Base-by-base conservation (phyloP, 2,888 invertebrate genomes). In the Diarsia mendica region DNA sequence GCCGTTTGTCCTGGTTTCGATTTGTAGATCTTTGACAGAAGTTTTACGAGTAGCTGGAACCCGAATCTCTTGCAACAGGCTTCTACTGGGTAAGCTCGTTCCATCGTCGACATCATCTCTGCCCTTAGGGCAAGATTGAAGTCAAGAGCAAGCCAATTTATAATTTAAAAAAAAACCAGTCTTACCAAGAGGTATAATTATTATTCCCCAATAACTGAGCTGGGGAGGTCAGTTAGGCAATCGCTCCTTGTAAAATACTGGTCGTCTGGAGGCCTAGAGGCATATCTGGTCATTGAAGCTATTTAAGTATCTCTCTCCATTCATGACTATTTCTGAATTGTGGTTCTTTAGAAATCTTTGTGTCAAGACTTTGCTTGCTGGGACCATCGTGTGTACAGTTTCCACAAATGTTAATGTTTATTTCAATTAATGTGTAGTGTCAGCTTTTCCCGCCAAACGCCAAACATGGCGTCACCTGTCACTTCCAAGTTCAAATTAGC, bases 401-500 rank as follows among this genome's bases (percentile, higher is more conserved):
- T 39, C 39, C 8, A 39, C 39, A 39, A 39, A 8, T 8, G 39
- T 39, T 39, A 39, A 39, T 8, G 39, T 39, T 39, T 39, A 39
- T 39, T 39, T 39, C 0, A 39, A 39, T 39, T 39, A 39, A 39
- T 39, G 39, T 28, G 39, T 28, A 39, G 20, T 28, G 23, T 51
- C 11, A n/a, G 60, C 61, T 11, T 3, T 20, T 48, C 39, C 61
- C 18, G 28, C 58, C 46, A 72, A 77, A 28, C 51, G 2, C n/a
- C 11, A 49, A 78, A 51, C 0, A 75, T 51, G 46, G 66, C 60
- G 77, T 68, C 77, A 69, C 20, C 60, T 68, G 65, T 77, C 68
- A 69, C 44, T 69, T 69, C 75, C 75, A 68, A 53, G 55, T 85
- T 80, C 61, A 73, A 81, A 80, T 75, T 65, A 81, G 67, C 82